A percentile compares a stretch with the other conserved stretches of the same genome.
Conservation (phyloP, 2,888 invertebrate genomes). For the Clusia tigrina region DNA sequence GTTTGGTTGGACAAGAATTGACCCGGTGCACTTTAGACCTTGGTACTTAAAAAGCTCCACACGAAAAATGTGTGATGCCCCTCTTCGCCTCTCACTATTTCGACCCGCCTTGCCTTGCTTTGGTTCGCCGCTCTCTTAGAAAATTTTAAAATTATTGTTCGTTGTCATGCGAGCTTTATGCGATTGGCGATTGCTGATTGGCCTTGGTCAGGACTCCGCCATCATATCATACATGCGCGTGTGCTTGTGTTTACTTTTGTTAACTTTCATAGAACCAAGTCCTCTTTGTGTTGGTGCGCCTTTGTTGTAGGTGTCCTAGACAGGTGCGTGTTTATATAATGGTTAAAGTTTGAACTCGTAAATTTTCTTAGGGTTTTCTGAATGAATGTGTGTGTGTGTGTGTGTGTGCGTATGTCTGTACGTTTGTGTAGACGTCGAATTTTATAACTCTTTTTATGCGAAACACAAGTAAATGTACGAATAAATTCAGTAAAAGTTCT, state of each 20-base stretch:
- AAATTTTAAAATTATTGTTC: conserved; percentile 44
- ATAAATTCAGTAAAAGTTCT: not conserved
- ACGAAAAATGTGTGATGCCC: conserved; percentile 1
- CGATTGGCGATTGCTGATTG: conserved; percentile 47
- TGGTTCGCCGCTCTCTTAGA: no score
- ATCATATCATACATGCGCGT: conserved; percentile 7
- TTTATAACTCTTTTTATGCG: no score
- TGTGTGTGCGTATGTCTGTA: conserved; percentile 22
- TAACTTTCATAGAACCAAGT: conserved; percentile 5
- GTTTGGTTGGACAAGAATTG: conserved; percentile 4
- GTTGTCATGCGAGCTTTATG: conserved; percentile 48
- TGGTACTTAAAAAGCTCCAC: conserved; percentile 10
- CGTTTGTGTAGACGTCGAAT: no score
- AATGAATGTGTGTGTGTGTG: conserved; percentile 9
- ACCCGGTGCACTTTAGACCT: conserved; percentile 27
- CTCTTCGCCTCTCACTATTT: not conserved
- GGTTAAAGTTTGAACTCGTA: no score
- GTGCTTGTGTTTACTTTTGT: not conserved
- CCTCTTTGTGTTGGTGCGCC: not conserved
- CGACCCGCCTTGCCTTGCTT: no score
- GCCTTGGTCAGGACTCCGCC: conserved; percentile 37
- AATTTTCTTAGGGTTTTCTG: no score
- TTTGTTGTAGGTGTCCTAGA: not conserved
- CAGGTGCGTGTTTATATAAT: no score
- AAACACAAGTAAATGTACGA: no score